Percentiles rank a stretch among this genome's conserved stretches.
phyloP scores from a whole-genome alignment of 2,888 invertebrate species.

The Perizoma flavofasciatum region DNA sequence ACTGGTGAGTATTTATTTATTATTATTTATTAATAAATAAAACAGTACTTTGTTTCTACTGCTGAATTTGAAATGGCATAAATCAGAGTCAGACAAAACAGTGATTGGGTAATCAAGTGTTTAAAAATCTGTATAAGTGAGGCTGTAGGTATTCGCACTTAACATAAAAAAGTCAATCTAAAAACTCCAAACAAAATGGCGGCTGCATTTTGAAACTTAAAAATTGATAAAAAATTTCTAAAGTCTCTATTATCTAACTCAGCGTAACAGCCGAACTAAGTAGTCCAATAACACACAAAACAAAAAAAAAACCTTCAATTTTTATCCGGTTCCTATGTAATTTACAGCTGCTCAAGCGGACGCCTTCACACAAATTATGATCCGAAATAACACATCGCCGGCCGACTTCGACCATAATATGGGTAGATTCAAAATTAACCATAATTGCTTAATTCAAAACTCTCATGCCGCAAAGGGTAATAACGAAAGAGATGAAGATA shows the following conservation, averaged over 20 bases:
- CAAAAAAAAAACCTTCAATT: conserved; percentile 32
- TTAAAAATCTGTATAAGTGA: no score
- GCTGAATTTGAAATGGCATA: no score
- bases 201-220: no score
- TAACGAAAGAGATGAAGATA: conserved; percentile 55
- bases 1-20: no score
- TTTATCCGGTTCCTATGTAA: conserved; percentile 58
- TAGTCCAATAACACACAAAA: conserved; percentile 37
- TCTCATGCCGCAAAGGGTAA: conserved; percentile 45
- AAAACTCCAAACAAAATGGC: no score
- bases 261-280: conserved; percentile 42
- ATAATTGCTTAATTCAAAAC: conserved; percentile 83
- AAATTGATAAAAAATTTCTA: conserved; percentile 1
- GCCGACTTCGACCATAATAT: conserved; percentile 72
- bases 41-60: no score
- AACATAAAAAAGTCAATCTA: no score
- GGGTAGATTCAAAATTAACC: conserved; percentile 81
- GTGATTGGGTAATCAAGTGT: no score
- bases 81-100: no score
- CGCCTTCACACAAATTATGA: conserved; percentile 83
- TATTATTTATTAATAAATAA: no score
- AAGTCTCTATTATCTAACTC: conserved; percentile 24
- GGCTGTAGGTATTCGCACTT: no score
- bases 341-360: conserved; percentile 81
- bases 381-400: conserved; percentile 81